Percentiles rank a stretch among this genome's conserved stretches.
phyloP scores from a whole-genome alignment of 2,113 vertebrate species.

The Cyanistes caeruleus region DNA sequence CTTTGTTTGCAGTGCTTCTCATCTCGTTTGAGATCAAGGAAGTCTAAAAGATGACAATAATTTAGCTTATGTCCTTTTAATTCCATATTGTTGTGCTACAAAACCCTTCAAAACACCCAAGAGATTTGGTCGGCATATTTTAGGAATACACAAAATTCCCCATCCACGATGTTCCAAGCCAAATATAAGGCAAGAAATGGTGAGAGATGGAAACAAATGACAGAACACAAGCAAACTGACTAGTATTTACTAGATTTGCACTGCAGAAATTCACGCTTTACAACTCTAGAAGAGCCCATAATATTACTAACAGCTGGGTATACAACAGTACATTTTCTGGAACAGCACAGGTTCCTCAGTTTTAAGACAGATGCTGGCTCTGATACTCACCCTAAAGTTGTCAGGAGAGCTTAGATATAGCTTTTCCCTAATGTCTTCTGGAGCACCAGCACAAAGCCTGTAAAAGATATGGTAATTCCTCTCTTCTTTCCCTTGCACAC shows the following conservation, averaged over 20 bases:
- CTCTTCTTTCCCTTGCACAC: constrained; percentile 93
- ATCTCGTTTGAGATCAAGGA: background rate
- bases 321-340: background rate
- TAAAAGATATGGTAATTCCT: constrained; percentile 99
- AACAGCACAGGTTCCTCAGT: background rate
- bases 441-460: constrained; percentile 92
- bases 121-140: background rate
- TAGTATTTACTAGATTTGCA: background rate
- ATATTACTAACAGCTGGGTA: background rate
- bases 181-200: background rate
- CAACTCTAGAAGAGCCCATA: background rate
- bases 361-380: background rate
- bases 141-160: background rate
- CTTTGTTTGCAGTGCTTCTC: background rate
- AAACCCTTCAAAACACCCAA: background rate
- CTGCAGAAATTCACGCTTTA: background rate
- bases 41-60: background rate
- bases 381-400: constrained; percentile 88
- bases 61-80: background rate
- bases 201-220: background rate
- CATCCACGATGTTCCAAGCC: background rate
- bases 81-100: background rate
- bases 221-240: background rate
- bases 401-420: constrained; percentile 91
- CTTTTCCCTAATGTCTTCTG: constrained; percentile 91